A percentile compares a stretch with the other conserved stretches of the same genome.
Conservation (phyloP, 2,888 invertebrate genomes). For the Euplexia lucipara region DNA sequence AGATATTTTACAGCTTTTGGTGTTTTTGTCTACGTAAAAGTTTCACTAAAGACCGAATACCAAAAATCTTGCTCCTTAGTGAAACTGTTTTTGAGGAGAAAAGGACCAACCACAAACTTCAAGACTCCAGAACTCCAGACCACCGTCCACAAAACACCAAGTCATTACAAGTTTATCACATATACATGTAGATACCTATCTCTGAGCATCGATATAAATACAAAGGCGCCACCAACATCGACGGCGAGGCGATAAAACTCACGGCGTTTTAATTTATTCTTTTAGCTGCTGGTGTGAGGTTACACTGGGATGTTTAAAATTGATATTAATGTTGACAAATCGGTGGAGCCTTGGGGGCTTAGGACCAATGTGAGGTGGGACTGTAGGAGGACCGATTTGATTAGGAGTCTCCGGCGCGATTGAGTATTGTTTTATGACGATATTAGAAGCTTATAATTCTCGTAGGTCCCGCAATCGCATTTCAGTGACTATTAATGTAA, state of each 20-base stretch:
- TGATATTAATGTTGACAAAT: constrained; percentile 63
- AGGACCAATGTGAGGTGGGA: constrained; percentile 4
- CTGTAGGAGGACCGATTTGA: constrained; percentile 16
- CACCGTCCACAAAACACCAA: constrained; percentile 39
- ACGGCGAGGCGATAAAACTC: constrained; percentile 55
- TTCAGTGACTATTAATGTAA: too few relatives aligned
- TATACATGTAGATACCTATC: constrained; percentile 50
- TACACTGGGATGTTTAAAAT: constrained; percentile 64
- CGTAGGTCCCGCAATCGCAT: too few relatives aligned
- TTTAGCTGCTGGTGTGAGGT: constrained; percentile 72
- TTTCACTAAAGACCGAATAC: too few relatives aligned
- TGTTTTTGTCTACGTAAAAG: too few relatives aligned
- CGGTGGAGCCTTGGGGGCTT: constrained; percentile 11
- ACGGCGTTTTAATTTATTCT: constrained; percentile 72
- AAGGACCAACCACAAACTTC: constrained; percentile 3
- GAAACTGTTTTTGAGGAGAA: too few relatives aligned
- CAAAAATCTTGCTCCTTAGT: too few relatives aligned
- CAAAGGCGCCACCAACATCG: constrained; percentile 56
- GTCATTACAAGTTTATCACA: constrained; percentile 54
- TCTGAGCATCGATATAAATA: constrained; percentile 44
- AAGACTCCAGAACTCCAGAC: constrained; percentile 30
- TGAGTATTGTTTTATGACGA: constrained; percentile 13
- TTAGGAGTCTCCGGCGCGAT: not conserved
- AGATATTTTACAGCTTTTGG: too few relatives aligned
- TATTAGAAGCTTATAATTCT: not conserved